Percentiles rank a stretch among this genome's conserved stretches.
phyloP scores from a whole-genome alignment of 2,113 vertebrate genomes.

The Poecilia latipinna region DNA sequence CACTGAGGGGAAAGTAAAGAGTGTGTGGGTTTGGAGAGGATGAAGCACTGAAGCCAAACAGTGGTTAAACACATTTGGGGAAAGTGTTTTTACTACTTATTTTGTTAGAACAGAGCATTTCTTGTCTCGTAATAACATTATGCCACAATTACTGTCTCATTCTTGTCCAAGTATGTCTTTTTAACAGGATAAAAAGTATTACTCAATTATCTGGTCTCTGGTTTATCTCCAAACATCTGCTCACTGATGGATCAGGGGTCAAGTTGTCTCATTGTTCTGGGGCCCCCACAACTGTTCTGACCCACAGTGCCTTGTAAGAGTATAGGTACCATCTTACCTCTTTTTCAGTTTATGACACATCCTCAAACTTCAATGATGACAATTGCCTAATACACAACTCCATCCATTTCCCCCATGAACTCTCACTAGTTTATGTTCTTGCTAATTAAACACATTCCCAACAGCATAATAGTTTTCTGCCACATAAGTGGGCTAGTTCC shows the following conservation, averaged over 20 bases:
- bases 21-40: constrained; percentile 26
- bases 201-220: constrained; percentile 68
- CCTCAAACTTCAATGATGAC: too few species aligned
- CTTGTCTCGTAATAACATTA: constrained; percentile 76
- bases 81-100: neutral
- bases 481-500: too few species aligned
- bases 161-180: constrained; percentile 66
- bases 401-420: neutral
- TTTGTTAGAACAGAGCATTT: constrained; percentile 64
- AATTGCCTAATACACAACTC: neutral
- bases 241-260: constrained; percentile 36
- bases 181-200: constrained; percentile 75
- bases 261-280: constrained; percentile 23
- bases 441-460: neutral
- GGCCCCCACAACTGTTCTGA: constrained; percentile 33
- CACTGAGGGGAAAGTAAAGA: constrained; percentile 15
- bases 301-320: too few species aligned
- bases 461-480: too few species aligned
- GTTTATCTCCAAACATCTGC: constrained; percentile 75
- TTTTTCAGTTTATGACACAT: too few species aligned
- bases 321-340: too few species aligned
- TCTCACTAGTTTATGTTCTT: neutral
- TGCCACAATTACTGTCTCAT: constrained; percentile 69
- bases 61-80: neutral
- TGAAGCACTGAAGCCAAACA: constrained; percentile 11